Base-by-base conservation (phyloP, 2,888 invertebrate genomes). In the Emmelina monodactyla region DNA sequence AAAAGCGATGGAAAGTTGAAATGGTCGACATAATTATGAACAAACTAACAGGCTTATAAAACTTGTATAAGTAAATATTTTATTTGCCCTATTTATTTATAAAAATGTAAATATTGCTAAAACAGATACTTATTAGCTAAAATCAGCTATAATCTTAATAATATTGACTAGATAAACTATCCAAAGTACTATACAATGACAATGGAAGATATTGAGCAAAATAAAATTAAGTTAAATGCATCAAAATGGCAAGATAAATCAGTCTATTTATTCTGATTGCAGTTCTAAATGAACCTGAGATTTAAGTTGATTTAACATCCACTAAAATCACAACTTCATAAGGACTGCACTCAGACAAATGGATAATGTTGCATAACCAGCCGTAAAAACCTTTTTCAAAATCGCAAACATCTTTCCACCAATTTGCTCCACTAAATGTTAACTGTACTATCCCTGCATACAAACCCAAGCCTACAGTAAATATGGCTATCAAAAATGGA, bases 381-480 rank as follows among this genome's bases (percentile, higher is more conserved):
- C 89, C 89, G 47, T 87, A 90, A 65, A 89, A 89, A 1, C 89
- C 89, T 61, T 90, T 90, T 50, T 90, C 90, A 53, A 87, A 84
- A 62, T 90, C 89, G 37, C 83, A 82, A 2, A 89, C 83, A 64
- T 88, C 88, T 49, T 85, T 85, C 56, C 83, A 78, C 89, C 89
- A 90, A 44, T 83, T 84, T 19, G 82, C 79, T 39, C 84, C 84
- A 50, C 84, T 85, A 59, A 88, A 84, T 1, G 88, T 88, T 10
- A 90, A 59, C 60, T 90, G 89, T 5, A 83, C 81, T 36, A 87
- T 64, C 1, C 86, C 86, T 30, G 88, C 85, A 61, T 87, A 89
- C 19, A 88, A 33, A 0, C 87, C 88, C 12, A 90, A 56, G 0
- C 86, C 85, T 35, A 88, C 37, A 16, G 87, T 86, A 53, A 86